phyloP scores from a whole-genome alignment of 2,797 vertebrate genomes.

The Gymnodraco acuticeps region DNA sequence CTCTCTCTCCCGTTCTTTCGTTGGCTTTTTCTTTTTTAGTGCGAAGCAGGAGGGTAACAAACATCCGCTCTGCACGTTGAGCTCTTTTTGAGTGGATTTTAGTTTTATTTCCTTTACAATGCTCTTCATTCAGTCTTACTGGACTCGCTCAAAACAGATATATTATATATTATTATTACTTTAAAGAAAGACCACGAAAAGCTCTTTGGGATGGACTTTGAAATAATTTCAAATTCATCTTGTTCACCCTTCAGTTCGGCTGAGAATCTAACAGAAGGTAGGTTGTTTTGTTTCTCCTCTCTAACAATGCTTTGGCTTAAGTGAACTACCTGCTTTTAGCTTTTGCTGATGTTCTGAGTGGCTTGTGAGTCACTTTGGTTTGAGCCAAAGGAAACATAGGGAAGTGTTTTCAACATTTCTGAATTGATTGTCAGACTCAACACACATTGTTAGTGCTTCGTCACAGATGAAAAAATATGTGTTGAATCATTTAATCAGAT shows the following conservation, averaged over 20 bases:
- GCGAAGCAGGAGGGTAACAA: background rate
- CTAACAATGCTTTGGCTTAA: too few species aligned
- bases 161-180: background rate
- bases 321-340: too few species aligned
- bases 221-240: constrained; percentile 39
- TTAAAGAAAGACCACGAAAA: background rate
- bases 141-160: too few species aligned
- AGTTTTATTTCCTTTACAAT: too few species aligned
- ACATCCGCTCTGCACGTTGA: background rate
- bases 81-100: too few species aligned
- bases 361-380: too few species aligned
- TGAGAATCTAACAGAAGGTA: constrained; percentile 47
- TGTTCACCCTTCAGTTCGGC: constrained; percentile 32
- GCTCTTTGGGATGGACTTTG: constrained; percentile 59
- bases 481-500: background rate
- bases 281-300: constrained; percentile 6
- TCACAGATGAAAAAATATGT: background rate
- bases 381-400: too few species aligned
- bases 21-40: background rate
- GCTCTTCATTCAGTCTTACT: background rate
- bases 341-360: too few species aligned
- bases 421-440: too few species aligned
- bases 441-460: too few species aligned
- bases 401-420: too few species aligned
- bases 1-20: too few species aligned